Evolutionary conservation across 2,113 vertebrate species (phyloP).

Genomic region (Holacanthus passer): DNA sequence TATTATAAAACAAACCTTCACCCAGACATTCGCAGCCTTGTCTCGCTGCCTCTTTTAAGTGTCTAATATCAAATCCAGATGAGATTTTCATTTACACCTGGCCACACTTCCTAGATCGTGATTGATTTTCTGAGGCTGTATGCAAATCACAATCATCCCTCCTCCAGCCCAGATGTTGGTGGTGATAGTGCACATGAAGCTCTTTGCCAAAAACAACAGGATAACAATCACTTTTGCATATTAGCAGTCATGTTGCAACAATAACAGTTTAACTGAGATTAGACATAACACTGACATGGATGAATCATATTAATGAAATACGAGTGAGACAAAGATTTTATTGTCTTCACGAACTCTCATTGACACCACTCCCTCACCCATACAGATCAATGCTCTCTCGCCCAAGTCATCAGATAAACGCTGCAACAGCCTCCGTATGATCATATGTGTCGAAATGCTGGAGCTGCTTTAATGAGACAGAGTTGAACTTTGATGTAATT

Average conservation of each 20-base stretch:
- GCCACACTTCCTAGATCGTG: too few species aligned
- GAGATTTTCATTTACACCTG: neutral
- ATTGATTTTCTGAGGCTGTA: neutral
- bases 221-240: neutral
- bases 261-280: too few species aligned
- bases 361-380: too few species aligned
- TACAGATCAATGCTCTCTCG: too few species aligned
- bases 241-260: too few species aligned
- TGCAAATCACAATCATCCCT: neutral
- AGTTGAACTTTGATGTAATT: neutral
- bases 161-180: neutral
- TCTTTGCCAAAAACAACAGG: neutral
- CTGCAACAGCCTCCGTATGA: too few species aligned
- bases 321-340: too few species aligned
- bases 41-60: neutral
- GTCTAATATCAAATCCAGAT: neutral
- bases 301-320: neutral
- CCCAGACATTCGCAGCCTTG: neutral
- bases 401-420: too few species aligned
- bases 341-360: too few species aligned
- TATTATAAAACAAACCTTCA: neutral
- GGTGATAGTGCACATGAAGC: neutral
- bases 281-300: too few species aligned
- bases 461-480: slow-evolving; percentile 1
- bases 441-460: too few species aligned